A percentile compares a stretch with the other conserved stretches of the same genome.
These are phyloP conservation scores for Salvator merianae DNA, from an alignment of 2,113 vertebrate genomes.

Conservation along the genomic window DNA sequence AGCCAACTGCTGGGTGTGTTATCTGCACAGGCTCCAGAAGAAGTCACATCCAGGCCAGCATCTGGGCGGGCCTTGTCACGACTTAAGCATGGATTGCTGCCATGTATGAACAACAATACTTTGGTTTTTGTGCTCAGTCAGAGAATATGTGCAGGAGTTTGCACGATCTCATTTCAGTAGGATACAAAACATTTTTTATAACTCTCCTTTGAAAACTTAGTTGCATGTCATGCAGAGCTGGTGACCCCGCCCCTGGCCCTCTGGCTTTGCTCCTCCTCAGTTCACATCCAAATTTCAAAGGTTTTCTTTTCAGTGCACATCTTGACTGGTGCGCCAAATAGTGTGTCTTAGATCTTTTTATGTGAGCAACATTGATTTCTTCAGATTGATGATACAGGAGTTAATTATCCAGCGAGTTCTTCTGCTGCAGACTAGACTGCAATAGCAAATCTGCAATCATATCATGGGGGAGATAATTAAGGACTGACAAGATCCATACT, in stretches of 20 bases:
- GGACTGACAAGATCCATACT: neutral
- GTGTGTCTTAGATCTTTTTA: neutral
- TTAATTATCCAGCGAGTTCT: conserved; percentile 52
- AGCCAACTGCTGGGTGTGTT: neutral
- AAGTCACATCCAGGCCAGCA: neutral
- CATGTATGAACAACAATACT: neutral
- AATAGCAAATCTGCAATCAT: neutral
- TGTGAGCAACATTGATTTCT: neutral
- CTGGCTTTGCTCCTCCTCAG: rapidly evolving
- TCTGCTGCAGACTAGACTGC: neutral
- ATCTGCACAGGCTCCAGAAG: conserved; percentile 4
- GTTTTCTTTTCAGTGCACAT: neutral
- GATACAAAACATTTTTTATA: neutral
- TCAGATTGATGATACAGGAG: conserved; percentile 2
- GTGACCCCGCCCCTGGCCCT: rapidly evolving
- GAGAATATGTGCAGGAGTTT: neutral
- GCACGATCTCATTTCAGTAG: neutral
- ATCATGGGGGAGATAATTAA: conserved; percentile 8
- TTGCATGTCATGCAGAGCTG: neutral
- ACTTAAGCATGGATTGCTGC: neutral
- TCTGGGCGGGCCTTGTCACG: conserved; percentile 29
- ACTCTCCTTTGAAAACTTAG: neutral
- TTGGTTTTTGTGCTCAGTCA: neutral
- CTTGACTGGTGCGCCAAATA: rapidly evolving
- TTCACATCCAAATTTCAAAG: neutral